Conservation (phyloP, 2,797 vertebrate species). For the Emydoidea blandingii region DNA sequence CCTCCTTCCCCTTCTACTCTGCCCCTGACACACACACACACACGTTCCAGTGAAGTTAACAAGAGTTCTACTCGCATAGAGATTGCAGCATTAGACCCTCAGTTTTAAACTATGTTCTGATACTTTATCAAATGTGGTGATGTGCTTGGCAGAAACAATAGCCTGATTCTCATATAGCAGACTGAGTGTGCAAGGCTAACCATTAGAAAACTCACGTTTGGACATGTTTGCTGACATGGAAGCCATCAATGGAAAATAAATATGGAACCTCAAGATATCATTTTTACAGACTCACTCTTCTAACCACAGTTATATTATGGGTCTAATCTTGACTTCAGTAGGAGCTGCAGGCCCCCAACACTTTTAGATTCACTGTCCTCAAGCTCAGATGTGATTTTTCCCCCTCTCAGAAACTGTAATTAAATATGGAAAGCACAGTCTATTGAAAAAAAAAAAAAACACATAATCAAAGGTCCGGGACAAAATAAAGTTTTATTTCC, state of each 20-base stretch:
- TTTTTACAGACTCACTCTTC: rapidly evolving
- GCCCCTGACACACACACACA: rapidly evolving
- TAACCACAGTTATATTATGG: not conserved
- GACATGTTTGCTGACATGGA: not conserved
- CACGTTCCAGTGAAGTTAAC: rapidly evolving
- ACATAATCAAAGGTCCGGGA: rapidly evolving
- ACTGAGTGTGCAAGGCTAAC: not conserved
- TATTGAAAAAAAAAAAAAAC: not conserved
- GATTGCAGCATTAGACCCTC: not conserved
- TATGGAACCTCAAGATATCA: not conserved
- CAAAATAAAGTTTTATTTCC: not conserved
- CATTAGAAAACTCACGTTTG: not conserved
- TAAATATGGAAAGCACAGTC: not conserved
- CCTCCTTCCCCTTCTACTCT: not conserved
- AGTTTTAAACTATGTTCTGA: not conserved
- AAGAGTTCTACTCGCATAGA: not conserved
- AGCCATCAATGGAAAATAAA: not conserved
- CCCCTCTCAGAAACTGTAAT: not conserved
- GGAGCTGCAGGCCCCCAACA: not conserved
- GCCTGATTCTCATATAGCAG: not conserved
- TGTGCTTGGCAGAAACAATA: rapidly evolving
- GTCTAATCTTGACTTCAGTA: not conserved
- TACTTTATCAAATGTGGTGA: rapidly evolving
- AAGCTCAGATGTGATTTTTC: not conserved
- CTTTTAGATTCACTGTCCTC: not conserved